A percentile compares a stretch with the other conserved stretches of the same genome.
Conservation (phyloP, 2,113 vertebrate genomes). For the Origma solitaria region DNA sequence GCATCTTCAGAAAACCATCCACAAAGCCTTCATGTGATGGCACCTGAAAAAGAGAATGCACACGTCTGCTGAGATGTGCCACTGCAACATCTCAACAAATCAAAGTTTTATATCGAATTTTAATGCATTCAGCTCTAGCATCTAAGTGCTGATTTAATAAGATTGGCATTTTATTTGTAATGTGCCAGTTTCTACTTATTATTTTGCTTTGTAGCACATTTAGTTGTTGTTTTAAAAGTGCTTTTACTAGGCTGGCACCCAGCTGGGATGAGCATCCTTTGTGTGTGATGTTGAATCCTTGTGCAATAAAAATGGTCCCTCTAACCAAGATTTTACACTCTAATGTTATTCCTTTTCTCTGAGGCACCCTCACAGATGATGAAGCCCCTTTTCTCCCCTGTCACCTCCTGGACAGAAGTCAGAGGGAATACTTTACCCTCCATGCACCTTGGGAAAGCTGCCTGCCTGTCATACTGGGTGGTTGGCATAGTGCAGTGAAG, state of each 20-base stretch:
- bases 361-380: too few relatives aligned
- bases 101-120: not conserved
- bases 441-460: not conserved
- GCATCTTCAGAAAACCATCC: not conserved
- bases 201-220: not conserved
- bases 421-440: not conserved
- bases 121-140: not conserved
- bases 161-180: not conserved
- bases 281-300: not conserved
- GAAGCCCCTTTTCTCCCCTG: not conserved
- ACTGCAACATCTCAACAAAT: not conserved
- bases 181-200: not conserved
- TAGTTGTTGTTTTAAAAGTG: not conserved
- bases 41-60: not conserved
- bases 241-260: not conserved
- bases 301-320: not conserved
- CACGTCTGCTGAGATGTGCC: not conserved
- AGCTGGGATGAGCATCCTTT: not conserved
- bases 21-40: not conserved
- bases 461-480: not conserved
- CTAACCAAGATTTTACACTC: not conserved
- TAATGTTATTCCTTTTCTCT: not conserved
- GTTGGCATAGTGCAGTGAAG: not conserved
- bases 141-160: not conserved
- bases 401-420: not conserved